A percentile compares a stretch with the other conserved stretches of the same genome.
phyloP scores from a whole-genome alignment of 2,113 vertebrate species.

The Charadrius vociferus region DNA sequence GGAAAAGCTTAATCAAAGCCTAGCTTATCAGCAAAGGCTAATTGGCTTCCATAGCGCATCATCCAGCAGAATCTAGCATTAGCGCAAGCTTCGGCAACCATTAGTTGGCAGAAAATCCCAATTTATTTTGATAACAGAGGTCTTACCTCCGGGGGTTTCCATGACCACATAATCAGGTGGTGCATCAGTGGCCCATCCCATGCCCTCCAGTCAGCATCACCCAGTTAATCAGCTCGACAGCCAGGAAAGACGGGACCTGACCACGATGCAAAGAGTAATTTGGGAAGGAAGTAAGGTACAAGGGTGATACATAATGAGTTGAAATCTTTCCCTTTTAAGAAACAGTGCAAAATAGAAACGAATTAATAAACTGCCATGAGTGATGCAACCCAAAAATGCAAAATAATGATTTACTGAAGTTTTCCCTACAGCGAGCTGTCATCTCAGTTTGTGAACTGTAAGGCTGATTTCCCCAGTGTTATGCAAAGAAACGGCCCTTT shows the following conservation, averaged over 20 bases:
- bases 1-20: slow-evolving; percentile 57
- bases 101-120: slow-evolving; percentile 75
- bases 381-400: slow-evolving; percentile 6
- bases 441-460: slow-evolving; percentile 12
- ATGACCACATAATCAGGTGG: slow-evolving; percentile 76
- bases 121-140: slow-evolving; percentile 76
- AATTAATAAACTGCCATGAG: slow-evolving; percentile 46
- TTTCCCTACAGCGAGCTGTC: slow-evolving; percentile 43
- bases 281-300: not conserved
- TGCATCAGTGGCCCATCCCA: slow-evolving; percentile 42
- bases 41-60: slow-evolving; percentile 50
- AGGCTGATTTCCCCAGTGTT: not conserved
- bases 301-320: not conserved
- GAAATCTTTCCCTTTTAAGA: not conserved
- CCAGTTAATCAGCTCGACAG: slow-evolving; percentile 56
- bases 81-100: slow-evolving; percentile 70
- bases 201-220: slow-evolving; percentile 65
- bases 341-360: slow-evolving; percentile 9
- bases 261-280: not conserved
- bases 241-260: slow-evolving; percentile 6
- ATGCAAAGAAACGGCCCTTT: not conserved
- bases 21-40: slow-evolving; percentile 57
- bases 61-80: slow-evolving; percentile 45
- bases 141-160: slow-evolving; percentile 66
- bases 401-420: slow-evolving; percentile 51